phyloP scores from a whole-genome alignment of 2,113 vertebrate genomes.

The Sarotherodon lohbergeri region DNA sequence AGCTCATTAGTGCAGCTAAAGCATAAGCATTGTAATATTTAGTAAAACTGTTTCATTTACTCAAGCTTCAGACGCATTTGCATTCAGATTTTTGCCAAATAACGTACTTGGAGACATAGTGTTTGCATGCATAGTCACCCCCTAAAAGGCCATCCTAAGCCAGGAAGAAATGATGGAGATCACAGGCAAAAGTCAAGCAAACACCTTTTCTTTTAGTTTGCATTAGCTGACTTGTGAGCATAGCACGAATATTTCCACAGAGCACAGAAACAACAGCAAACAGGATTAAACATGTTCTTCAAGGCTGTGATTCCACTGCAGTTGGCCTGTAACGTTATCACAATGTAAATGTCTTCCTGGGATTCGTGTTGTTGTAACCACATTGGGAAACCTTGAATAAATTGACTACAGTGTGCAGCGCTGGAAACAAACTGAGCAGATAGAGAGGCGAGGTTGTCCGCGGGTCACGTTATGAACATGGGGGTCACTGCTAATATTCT shows the following conservation, averaged over 20 bases:
- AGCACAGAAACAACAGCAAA: neutral
- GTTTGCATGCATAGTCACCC: neutral
- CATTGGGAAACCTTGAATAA: conserved; percentile 12
- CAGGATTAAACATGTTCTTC: neutral
- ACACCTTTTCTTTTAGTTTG: neutral
- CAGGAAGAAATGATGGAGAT: neutral
- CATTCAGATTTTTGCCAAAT: neutral
- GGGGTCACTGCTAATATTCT: conserved; percentile 41
- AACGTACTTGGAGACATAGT: accelerated
- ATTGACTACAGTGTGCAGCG: neutral
- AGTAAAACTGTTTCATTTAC: neutral
- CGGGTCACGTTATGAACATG: conserved; percentile 15
- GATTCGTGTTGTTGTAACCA: neutral
- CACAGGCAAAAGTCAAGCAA: neutral
- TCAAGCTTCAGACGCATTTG: accelerated
- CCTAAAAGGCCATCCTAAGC: neutral
- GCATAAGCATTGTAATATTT: neutral
- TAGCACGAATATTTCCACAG: neutral
- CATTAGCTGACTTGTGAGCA: neutral
- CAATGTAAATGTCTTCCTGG: neutral
- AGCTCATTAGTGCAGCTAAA: neutral
- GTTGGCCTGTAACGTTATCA: neutral
- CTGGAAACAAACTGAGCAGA: neutral
- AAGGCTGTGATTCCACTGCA: neutral
- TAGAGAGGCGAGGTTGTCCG: neutral